phyloP scores from a whole-genome alignment of 2,113 vertebrate species.

The Cheilinus undulatus region DNA sequence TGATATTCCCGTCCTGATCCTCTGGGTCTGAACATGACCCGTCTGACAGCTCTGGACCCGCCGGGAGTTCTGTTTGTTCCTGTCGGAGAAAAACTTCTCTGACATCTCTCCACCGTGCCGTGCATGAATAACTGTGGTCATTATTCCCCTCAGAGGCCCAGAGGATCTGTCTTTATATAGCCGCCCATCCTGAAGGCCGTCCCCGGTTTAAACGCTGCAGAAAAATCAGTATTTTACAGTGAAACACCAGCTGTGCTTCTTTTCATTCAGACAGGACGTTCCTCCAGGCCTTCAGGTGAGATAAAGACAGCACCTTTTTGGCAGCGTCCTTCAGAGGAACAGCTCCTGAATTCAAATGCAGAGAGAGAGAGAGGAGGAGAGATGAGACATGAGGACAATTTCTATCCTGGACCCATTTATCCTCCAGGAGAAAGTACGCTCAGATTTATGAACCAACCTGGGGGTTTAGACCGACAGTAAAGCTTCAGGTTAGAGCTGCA shows the following conservation, averaged over 20 bases:
- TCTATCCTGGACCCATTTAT: no score
- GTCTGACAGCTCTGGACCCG: background rate
- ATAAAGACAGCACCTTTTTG: background rate
- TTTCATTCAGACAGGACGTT: background rate
- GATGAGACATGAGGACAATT: background rate
- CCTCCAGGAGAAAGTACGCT: no score
- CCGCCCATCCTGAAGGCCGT: background rate
- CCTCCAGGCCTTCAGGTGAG: background rate
- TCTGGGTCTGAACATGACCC: background rate
- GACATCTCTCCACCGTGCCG: background rate
- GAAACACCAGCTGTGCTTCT: background rate
- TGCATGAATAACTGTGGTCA: background rate
- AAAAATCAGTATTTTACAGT: no score
- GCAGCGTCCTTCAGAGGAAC: background rate
- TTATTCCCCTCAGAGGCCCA: background rate
- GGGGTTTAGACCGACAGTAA: no score
- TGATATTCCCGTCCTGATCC: background rate
- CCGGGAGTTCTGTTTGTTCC: background rate
- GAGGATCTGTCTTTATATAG: background rate
- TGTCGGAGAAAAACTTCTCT: background rate
- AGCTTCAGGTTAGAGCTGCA: no score
- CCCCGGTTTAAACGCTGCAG: background rate
- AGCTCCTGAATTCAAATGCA: background rate
- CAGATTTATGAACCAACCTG: no score
- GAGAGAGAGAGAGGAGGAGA: background rate